phyloP scores from a whole-genome alignment of 2,888 invertebrate genomes.

The Chloromyia formosa region DNA sequence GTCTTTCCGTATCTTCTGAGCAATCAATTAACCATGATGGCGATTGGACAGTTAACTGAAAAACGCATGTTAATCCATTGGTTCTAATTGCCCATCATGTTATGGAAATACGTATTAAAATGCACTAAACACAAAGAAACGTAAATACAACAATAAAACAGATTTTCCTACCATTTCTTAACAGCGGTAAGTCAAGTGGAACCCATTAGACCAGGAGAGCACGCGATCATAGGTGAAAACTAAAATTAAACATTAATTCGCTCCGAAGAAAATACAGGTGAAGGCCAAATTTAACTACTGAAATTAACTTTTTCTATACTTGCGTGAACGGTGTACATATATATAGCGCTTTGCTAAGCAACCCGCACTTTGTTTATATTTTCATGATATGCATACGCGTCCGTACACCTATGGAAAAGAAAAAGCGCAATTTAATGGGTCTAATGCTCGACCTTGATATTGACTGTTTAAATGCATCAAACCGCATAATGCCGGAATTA shows the following conservation, averaged over 20 bases:
- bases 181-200: background rate
- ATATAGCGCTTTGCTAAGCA: background rate
- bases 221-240: conserved; percentile 31
- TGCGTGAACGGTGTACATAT: background rate
- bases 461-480: conserved; percentile 22
- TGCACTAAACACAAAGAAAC: too few relatives aligned
- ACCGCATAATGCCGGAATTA: conserved; percentile 21
- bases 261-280: conserved; percentile 7
- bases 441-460: conserved; percentile 19
- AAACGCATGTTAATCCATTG: background rate
- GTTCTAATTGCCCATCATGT: background rate
- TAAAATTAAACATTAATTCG: background rate
- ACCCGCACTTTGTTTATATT: background rate
- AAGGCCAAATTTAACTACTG: background rate
- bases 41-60: background rate
- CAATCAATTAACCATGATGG: background rate
- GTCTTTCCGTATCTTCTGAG: background rate
- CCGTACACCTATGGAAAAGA: too few relatives aligned
- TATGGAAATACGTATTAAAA: background rate
- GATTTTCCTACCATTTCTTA: background rate
- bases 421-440: background rate
- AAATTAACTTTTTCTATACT: background rate
- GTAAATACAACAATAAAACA: background rate
- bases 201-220: conserved; percentile 15
- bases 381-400: too few relatives aligned